Evolutionary conservation across 2,888 invertebrate genomes (phyloP).

Genomic region (Euzetes globulus): DNA sequence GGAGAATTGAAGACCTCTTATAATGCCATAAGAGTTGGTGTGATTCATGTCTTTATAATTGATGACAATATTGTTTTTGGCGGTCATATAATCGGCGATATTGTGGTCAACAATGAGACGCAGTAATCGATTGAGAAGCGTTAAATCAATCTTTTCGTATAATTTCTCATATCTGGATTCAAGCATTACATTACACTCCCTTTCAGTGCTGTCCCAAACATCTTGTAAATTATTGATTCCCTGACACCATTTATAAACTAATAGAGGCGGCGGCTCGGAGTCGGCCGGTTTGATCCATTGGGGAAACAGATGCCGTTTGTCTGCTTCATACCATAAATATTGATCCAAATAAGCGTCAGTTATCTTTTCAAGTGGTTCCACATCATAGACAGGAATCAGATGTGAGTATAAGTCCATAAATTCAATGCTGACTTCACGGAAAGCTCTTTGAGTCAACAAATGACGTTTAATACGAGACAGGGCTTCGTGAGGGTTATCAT

Average conservation of each 20-base stretch:
- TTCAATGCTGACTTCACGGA: constrained; percentile 98
- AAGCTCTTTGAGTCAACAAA: constrained; percentile 91
- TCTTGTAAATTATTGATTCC: constrained; percentile 97
- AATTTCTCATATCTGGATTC: constrained; percentile 96
- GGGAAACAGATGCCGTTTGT: constrained; percentile 90
- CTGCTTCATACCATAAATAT: constrained; percentile 98
- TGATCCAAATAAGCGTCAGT: constrained; percentile 99
- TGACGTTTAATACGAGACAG: constrained; percentile 98
- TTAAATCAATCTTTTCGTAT: constrained; percentile 99
- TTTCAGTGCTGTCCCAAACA: constrained; percentile 98
- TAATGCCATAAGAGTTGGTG: constrained; percentile 98
- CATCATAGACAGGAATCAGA: constrained; percentile 96
- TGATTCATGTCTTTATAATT: constrained; percentile 99
- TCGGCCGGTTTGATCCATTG: constrained; percentile 99
- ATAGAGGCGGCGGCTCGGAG: constrained; percentile 75
- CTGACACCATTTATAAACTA: constrained; percentile 97
- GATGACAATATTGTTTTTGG: constrained; percentile 99
- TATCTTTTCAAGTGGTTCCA: constrained; percentile 97
- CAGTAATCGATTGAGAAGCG: constrained; percentile 86
- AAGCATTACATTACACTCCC: constrained; percentile 94
- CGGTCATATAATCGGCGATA: constrained; percentile 99
- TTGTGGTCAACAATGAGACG: constrained; percentile 98
- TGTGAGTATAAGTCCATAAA: constrained; percentile 99
- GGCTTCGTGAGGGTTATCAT: constrained; percentile 99
- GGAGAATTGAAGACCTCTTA: constrained; percentile 96